Conservation (phyloP, 2,113 vertebrate genomes). For the Misgurnus mizolepis region DNA sequence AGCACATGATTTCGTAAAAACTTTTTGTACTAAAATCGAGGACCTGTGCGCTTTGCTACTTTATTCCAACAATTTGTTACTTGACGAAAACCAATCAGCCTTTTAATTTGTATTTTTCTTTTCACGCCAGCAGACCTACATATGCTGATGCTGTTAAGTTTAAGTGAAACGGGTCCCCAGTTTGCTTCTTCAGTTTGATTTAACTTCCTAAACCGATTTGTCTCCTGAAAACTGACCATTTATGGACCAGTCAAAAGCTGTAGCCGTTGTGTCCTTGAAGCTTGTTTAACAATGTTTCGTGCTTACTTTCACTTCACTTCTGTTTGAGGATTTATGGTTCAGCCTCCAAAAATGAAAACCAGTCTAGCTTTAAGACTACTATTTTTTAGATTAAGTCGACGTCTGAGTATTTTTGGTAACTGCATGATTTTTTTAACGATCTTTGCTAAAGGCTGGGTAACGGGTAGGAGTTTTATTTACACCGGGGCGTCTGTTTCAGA, state of each 20-base stretch:
- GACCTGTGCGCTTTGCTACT: constrained; percentile 63
- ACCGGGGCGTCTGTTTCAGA: constrained; percentile 65
- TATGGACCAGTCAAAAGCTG: constrained; percentile 66
- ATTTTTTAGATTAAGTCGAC: constrained; percentile 72
- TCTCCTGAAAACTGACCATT: constrained; percentile 51
- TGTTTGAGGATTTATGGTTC: constrained; percentile 52
- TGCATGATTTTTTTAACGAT: constrained; percentile 78
- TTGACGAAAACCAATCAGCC: constrained; percentile 55
- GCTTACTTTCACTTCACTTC: constrained; percentile 59
- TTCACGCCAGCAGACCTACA: background rate
- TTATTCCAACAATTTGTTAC: constrained; percentile 48
- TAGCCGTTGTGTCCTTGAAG: constrained; percentile 75
- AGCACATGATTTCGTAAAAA: constrained; percentile 78
- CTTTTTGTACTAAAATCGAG: constrained; percentile 71
- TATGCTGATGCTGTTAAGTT: constrained; percentile 44
- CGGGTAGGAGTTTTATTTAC: constrained; percentile 61
- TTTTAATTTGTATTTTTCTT: constrained; percentile 45
- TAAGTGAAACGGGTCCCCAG: constrained; percentile 57
- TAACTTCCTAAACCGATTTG: constrained; percentile 40
- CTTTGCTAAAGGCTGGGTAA: constrained; percentile 66
- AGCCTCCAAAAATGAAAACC: constrained; percentile 51
- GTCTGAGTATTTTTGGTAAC: constrained; percentile 74
- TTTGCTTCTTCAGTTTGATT: constrained; percentile 49
- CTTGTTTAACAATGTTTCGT: constrained; percentile 66
- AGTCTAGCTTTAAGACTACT: constrained; percentile 67